phyloP scores from a whole-genome alignment of 2,113 vertebrate species.

The Mystacornis crossleyi region DNA sequence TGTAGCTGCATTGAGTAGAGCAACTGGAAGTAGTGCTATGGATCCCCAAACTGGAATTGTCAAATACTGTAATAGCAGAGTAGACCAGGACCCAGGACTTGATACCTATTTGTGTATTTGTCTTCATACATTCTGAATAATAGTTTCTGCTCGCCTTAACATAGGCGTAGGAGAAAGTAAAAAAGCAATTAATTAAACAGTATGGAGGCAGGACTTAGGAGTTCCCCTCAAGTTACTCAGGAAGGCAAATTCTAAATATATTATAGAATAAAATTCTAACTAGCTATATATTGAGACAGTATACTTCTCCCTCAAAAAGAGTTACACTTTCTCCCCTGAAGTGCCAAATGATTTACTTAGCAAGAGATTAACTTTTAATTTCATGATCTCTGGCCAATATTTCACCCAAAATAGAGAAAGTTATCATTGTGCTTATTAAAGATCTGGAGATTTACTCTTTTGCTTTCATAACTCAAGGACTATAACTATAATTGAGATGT shows the following conservation, averaged over 20 bases:
- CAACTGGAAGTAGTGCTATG: not conserved
- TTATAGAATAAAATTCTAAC: not conserved
- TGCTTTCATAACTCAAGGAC: not conserved
- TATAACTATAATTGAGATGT: not conserved
- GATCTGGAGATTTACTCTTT: not conserved
- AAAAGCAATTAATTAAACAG: not conserved
- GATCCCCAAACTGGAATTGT: not conserved
- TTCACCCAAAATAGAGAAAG: not conserved
- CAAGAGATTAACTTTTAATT: not conserved
- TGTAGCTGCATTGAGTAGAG: not conserved
- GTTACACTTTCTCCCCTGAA: not conserved
- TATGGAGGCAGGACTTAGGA: not conserved
- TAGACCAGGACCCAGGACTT: not conserved
- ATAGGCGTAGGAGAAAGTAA: not conserved
- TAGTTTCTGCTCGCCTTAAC: not conserved
- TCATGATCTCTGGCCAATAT: not conserved
- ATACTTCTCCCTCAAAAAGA: not conserved
- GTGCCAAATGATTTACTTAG: not conserved
- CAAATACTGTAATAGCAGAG: not conserved
- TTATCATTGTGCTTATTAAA: not conserved
- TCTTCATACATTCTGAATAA: not conserved
- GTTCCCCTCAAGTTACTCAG: not conserved
- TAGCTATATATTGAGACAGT: not conserved
- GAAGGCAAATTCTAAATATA: not conserved
- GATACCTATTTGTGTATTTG: not conserved